A percentile compares a stretch with the other conserved stretches of the same genome.
Conservation (phyloP, 2,797 vertebrate genomes). For the Neosilurus mollespiculum region DNA sequence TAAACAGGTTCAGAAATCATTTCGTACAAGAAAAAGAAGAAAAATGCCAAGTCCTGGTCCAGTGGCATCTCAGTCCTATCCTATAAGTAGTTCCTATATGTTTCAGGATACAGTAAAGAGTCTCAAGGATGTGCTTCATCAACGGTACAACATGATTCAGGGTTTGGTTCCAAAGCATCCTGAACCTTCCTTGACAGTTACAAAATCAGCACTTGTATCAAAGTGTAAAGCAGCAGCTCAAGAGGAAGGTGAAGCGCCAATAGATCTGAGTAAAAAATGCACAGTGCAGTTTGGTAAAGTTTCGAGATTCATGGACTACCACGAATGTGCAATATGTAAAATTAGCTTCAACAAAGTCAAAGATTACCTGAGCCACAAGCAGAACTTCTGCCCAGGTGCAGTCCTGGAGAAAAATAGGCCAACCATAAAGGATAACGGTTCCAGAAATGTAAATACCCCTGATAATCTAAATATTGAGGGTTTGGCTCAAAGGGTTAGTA, state of each 20-base stretch:
- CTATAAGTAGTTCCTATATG: conserved; percentile 75
- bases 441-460: conserved; percentile 71
- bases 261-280: conserved; percentile 88
- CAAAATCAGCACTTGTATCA: conserved; percentile 76
- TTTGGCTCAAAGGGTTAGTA: conserved; percentile 57
- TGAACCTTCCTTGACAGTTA: conserved; percentile 77
- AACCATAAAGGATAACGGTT: conserved; percentile 76
- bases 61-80: background rate
- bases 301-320: conserved; percentile 80
- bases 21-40: conserved; percentile 81
- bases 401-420: conserved; percentile 69
- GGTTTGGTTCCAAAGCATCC: conserved; percentile 82
- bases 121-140: conserved; percentile 80
- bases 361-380: conserved; percentile 86
- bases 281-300: conserved; percentile 62
- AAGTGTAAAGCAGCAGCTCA: conserved; percentile 75
- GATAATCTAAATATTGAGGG: conserved; percentile 78
- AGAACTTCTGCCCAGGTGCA: conserved; percentile 83
- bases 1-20: conserved; percentile 81
- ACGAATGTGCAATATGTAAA: conserved; percentile 85
- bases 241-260: conserved; percentile 81
- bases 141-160: conserved; percentile 79
- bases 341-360: conserved; percentile 88
- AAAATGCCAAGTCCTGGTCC: conserved; percentile 80
- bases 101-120: conserved; percentile 78